These are phyloP conservation scores for Asbolus verrucosus DNA, from an alignment of 1,140 invertebrate species.

Conservation along the genomic window DNA sequence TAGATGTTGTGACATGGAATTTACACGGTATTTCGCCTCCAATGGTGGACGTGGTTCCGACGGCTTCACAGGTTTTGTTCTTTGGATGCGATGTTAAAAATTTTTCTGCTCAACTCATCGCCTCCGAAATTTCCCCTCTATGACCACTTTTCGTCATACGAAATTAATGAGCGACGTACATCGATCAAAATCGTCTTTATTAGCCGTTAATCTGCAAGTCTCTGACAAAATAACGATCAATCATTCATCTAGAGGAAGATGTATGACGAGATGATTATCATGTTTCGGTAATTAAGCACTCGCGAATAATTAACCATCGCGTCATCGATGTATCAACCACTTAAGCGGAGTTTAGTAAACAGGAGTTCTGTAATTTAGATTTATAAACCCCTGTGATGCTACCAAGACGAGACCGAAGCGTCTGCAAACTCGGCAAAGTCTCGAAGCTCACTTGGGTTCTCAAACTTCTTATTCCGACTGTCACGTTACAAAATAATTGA, in stretches of 20 bases:
- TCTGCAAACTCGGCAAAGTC: conserved; percentile 19
- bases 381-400: conserved; percentile 41
- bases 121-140: neutral
- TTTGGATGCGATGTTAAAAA: neutral
- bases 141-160: conserved; percentile 8
- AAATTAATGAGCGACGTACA: conserved; percentile 20
- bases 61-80: neutral
- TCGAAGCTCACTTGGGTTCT: conserved; percentile 25
- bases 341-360: conserved; percentile 47
- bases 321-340: conserved; percentile 58
- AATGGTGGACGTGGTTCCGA: neutral
- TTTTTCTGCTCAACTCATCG: too few species aligned
- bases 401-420: conserved; percentile 11
- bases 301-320: conserved; percentile 56
- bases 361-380: conserved; percentile 44
- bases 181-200: conserved; percentile 35
- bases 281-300: conserved; percentile 56
- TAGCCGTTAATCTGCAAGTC: conserved; percentile 45
- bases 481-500: conserved; percentile 11
- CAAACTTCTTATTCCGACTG: conserved; percentile 22
- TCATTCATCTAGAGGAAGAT: conserved; percentile 54
- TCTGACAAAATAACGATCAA: conserved; percentile 53
- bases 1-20: conserved; percentile 16
- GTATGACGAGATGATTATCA: conserved; percentile 56
- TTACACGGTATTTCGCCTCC: neutral